A percentile compares a stretch with the other conserved stretches of the same genome.
Evolutionary conservation across 2,113 vertebrate genomes (phyloP).

Genomic region (Pangasianodon gigas): DNA sequence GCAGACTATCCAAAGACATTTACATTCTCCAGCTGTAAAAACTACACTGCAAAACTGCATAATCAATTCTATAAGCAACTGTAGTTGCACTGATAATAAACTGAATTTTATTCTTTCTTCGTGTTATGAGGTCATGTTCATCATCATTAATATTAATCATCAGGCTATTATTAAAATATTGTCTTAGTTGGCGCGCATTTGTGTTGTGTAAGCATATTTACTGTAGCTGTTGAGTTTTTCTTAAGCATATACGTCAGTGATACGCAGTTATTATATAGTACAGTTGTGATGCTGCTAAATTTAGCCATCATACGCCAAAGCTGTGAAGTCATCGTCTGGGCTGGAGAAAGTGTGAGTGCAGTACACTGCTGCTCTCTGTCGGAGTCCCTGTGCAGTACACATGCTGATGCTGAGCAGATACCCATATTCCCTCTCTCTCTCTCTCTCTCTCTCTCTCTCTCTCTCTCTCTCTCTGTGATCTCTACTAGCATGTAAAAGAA

Average conservation of each 20-base stretch:
- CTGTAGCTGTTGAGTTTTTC: background rate
- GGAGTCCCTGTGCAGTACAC: conserved; percentile 28
- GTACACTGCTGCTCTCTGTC: conserved; percentile 69
- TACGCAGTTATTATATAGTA: background rate
- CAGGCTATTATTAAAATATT: background rate
- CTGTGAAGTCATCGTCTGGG: conserved; percentile 21
- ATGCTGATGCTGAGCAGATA: background rate
- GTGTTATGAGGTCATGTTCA: background rate
- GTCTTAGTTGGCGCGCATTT: background rate
- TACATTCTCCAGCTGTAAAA: background rate
- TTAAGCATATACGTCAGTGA: background rate
- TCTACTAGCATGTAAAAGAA: background rate
- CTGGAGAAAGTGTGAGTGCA: background rate
- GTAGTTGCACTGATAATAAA: background rate
- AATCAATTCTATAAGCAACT: too few relatives aligned
- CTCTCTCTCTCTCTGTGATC: background rate
- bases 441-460: too few relatives aligned
- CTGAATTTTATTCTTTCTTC: background rate
- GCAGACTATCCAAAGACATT: background rate
- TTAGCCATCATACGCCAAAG: conserved; percentile 10
- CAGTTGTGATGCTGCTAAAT: conserved; percentile 1
- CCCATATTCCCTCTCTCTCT: background rate
- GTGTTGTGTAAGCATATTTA: too few relatives aligned
- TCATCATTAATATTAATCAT: background rate
- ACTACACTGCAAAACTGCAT: background rate